These are phyloP conservation scores for Romanogobio albipinnatus DNA, from an alignment of 2,113 vertebrate genomes.

Conservation along the genomic window DNA sequence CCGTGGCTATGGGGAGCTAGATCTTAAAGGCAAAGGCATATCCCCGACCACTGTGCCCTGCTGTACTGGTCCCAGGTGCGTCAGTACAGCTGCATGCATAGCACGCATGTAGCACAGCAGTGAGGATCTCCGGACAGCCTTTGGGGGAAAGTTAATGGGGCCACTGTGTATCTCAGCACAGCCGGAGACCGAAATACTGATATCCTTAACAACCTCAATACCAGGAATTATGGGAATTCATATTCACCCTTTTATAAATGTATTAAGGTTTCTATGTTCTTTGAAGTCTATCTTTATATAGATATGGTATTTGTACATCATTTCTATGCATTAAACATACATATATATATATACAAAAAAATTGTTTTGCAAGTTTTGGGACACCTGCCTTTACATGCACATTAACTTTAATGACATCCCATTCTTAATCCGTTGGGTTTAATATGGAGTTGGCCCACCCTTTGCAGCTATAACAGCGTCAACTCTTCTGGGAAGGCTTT, in stretches of 20 bases:
- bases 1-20: conserved; percentile 42
- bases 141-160: conserved; percentile 52
- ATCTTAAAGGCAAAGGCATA: conserved; percentile 51
- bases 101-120: conserved; percentile 44
- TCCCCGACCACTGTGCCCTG: conserved; percentile 36
- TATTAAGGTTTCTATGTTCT: not conserved
- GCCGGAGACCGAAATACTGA: conserved; percentile 1
- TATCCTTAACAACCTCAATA: not conserved
- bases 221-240: not conserved
- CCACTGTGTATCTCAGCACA: conserved; percentile 15
- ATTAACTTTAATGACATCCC: too few relatives aligned
- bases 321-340: too few relatives aligned
- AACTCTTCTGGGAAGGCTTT: too few relatives aligned
- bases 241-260: not conserved
- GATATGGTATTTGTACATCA: too few relatives aligned
- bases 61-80: conserved; percentile 43
- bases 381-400: too few relatives aligned
- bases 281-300: not conserved
- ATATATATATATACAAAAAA: too few relatives aligned
- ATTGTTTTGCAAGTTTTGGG: too few relatives aligned
- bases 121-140: conserved; percentile 37
- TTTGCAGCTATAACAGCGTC: too few relatives aligned
- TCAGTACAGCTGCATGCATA: conserved; percentile 53
- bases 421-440: too few relatives aligned
- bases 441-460: too few relatives aligned